Evolutionary conservation across 2,113 vertebrate genomes (phyloP), one percentile per base, ranked within the genome.

Genomic region (Dolichotis patagonum): DNA sequence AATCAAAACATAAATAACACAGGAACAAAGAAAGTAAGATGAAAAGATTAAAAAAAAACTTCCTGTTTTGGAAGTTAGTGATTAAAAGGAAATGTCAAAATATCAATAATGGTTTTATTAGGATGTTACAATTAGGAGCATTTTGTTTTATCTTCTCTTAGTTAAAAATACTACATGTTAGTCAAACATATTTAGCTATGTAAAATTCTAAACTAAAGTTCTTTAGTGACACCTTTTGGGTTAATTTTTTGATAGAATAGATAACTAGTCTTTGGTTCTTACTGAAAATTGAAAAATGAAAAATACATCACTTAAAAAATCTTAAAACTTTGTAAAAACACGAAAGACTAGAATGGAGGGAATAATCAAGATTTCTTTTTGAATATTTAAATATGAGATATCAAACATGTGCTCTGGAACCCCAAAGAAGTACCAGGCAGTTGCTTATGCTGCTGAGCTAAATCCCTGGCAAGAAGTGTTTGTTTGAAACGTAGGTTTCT

Each of bases 261-360:
- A 19, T 75, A 28, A 82, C 56, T 90, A 92, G 65, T 6, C 52
- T 93, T 43, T 95, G 87, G 12, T 90, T 88, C 90, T 62, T 75
- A 52, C 20, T 69, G 43, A 92, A 35, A 80, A 58, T 7, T 89
- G 62, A 92, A 54, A 92, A 92, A 54, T 89, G 52, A 92, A 54
- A 92, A 92, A 60, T 13, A 12, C 3, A 71, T 56, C 85, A 95
- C 38, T 96, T 73, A 90, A 90, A 95, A 95, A 4, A 52, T 88
- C 24, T 67, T 38, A 81, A 26, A 54, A 71, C 35, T 62, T 52
- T 71, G 5, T 65, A 73, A 54, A 75, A 46, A 67, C 28, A 87
- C 41, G 13, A 52, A 75, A 83, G 60, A 88, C 67, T 84, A 92
- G 17, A 54, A 1, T 30, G 22, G 24, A 75, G 32, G 38, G 32